Evolutionary conservation across 2,113 vertebrate genomes (phyloP).

Genomic region (Neotragus pygmaeus): DNA sequence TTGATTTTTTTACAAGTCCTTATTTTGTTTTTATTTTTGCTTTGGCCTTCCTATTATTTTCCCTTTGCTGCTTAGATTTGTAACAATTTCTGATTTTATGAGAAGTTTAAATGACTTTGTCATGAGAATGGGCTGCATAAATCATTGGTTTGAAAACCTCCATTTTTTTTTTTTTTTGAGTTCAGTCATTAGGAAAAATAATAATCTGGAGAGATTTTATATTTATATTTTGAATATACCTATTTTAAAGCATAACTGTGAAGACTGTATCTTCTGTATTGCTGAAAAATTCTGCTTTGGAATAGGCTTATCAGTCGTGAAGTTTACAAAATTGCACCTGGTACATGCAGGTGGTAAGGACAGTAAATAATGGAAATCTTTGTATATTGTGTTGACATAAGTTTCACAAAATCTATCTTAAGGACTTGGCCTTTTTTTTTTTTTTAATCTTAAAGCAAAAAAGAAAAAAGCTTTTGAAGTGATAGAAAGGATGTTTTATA

Average conservation of each 20-base stretch:
- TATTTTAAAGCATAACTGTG: not conserved
- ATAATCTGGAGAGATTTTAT: not conserved
- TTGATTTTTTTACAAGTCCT: constrained; percentile 62
- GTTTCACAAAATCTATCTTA: not conserved
- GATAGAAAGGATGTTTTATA: not conserved
- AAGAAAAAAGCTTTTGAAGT: not conserved
- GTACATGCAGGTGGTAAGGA: not conserved
- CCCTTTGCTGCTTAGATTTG: constrained; percentile 67
- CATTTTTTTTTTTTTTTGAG: not conserved
- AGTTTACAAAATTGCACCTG: not conserved
- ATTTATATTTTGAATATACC: not conserved
- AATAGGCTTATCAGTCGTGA: not conserved
- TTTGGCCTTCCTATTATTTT: constrained; percentile 58
- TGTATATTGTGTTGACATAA: not conserved
- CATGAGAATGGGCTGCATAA: not conserved
- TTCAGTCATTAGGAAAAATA: constrained; percentile 6
- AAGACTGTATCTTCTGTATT: not conserved
- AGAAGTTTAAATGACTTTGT: constrained; percentile 3
- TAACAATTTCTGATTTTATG: constrained; percentile 65
- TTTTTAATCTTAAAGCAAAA: not conserved
- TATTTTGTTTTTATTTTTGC: constrained; percentile 63
- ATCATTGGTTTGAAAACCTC: constrained; percentile 14
- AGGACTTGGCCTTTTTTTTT: not conserved
- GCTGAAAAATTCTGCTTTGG: not conserved
- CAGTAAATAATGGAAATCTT: not conserved